Base-by-base conservation (phyloP, 1,140 invertebrate genomes). In the Mya arenaria region DNA sequence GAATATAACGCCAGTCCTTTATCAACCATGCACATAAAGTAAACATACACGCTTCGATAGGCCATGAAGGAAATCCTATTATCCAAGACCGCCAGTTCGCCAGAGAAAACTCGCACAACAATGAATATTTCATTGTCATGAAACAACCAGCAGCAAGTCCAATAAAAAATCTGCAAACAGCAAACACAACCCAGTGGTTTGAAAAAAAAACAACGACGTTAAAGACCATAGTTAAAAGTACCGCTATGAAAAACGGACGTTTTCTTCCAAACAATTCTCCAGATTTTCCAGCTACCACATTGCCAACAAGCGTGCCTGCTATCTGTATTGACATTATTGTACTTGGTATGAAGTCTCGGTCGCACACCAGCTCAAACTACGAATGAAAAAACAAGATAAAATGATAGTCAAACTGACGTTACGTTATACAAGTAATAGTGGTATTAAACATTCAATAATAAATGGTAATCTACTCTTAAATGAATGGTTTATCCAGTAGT, bases 301-400 rank as follows among this genome's bases (percentile, higher is more conserved):
- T 62, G 1, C 86, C 86, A 3, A 74, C 58, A 2, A 84, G 36
- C 10, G 82, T 44, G 0, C 86, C 86, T 1, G 62, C 72, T 68
- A 87, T 78, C 30, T 85, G 75, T 19, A 87, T 68, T n/a, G 86
- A 85, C 1, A 25, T 84, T 2, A 85, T 66, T 2, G 80, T 37
- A 28, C 62, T 41, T 23, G 60, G 66, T 23, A 85, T 48, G 55
- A 66, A 85, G 66, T 63, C 55, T 17, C 60, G 19, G 1, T 80
- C 84, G 58, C 86, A 87, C 0, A 87, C 71, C 5, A 87, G 60
- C 23, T 78, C 36, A 71, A 74, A 87, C 86, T 87, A 69, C 41
- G 68, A 78, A 10, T 15, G 10, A 25, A 65, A 17, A 8, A 15
- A 15, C 34, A 65, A 28, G 30, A 10, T 34, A 34, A 13, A 34